Evolutionary conservation across 2,113 vertebrate genomes (phyloP), one percentile per base, ranked within the genome.

Genomic region (Neogobius melanostomus): DNA sequence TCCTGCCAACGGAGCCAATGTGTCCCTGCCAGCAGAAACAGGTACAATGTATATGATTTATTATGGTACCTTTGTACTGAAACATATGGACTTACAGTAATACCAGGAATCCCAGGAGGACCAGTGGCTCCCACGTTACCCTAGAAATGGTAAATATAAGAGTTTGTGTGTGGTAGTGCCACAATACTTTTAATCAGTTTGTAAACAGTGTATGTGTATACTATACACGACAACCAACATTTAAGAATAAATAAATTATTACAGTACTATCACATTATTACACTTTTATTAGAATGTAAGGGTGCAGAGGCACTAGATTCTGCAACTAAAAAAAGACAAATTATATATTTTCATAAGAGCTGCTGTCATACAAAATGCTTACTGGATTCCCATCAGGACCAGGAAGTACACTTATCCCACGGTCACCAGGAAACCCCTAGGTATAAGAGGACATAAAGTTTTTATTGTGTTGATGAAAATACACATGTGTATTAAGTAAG

Each of bases 301-400:
- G 3, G 1, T 36, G 28, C 28, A 36, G 28, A 36, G 4, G 28
- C 28, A 36, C 28, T 36, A 36, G 28, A 36, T 36, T 3, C 28
- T 36, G 4, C 28, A 36, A 36, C 28, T 36, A 36, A 36, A 36
- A 36, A 36, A 36, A 21, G 21, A 21, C 21, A 21, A 21, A 21
- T 21, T 21, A 21, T 21, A 21, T 21, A 21, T 21, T 21, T 21
- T 21, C 21, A 21, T 21, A 21, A 21, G 21, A 36, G 28, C 28
- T 36, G 51, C 3, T 16, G 8, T 16, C 2, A 7, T n/a, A 52
- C 15, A 7, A 7, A 97, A 21, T 21, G 21, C 97, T 98, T 93
- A 99, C 97, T 45, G 98, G 97, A 90, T 95, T 96, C 69, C 97
- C 98, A 75, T 99, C 98, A 2, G 94, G 90, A 69, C 98, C 98